A percentile compares a stretch with the other conserved stretches of the same genome.
phyloP scores from a whole-genome alignment of 1,140 invertebrate genomes.

The Megalopta genalis region DNA sequence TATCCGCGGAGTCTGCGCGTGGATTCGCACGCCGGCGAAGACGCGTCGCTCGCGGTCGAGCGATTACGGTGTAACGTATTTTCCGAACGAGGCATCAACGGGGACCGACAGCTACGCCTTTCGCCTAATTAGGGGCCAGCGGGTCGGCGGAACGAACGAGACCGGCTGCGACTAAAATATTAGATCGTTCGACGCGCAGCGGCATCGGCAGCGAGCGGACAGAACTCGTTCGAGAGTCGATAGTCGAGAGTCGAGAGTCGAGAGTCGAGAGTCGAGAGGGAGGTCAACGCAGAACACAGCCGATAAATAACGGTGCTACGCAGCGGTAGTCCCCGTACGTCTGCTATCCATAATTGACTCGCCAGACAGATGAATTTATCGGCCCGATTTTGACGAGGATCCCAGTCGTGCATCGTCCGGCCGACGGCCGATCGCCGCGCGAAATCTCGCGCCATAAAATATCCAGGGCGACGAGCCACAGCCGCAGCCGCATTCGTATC shows the following conservation, averaged over 20 bases:
- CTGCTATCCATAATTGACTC: slow-evolving; percentile 52
- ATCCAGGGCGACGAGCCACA: slow-evolving; percentile 12
- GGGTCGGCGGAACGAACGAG: not conserved
- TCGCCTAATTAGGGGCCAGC: slow-evolving; percentile 8
- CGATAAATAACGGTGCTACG: slow-evolving; percentile 29
- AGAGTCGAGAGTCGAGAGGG: not conserved
- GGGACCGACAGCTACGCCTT: not conserved
- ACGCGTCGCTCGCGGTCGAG: too few relatives aligned
- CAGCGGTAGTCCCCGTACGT: slow-evolving; percentile 8
- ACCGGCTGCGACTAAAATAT: not conserved
- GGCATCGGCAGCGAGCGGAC: not conserved
- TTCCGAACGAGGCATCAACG: not conserved
- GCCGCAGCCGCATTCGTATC: too few relatives aligned
- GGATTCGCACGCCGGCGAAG: too few relatives aligned
- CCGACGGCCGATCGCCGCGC: slow-evolving; percentile 52
- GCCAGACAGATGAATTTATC: slow-evolving; percentile 61
- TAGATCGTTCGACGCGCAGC: not conserved
- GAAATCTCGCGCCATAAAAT: slow-evolving; percentile 57
- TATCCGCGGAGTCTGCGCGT: too few relatives aligned
- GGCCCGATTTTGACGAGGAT: slow-evolving; percentile 55
- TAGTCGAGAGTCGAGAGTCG: not conserved
- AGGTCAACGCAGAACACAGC: not conserved
- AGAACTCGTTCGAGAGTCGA: not conserved
- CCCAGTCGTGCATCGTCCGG: not conserved
- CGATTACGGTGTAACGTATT: not conserved